Conservation (phyloP, 2,888 invertebrate species). For the Nezara viridula region DNA sequence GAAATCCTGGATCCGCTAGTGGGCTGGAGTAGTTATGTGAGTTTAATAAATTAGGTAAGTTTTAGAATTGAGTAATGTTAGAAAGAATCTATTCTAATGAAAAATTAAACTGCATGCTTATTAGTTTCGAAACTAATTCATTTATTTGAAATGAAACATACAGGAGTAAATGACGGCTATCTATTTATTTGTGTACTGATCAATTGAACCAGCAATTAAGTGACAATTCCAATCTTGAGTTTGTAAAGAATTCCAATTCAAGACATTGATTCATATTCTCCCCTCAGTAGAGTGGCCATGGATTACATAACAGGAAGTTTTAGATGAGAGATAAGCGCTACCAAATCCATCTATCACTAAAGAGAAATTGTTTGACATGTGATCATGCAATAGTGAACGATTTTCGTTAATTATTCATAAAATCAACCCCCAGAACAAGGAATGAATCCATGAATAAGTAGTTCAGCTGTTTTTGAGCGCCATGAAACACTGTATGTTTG, state of each 20-base stretch:
- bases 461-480: background rate
- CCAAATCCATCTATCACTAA: slow-evolving; percentile 50
- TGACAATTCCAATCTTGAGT: background rate
- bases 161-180: too few relatives aligned
- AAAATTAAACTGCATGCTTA: background rate
- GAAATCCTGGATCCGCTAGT: too few relatives aligned
- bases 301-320: slow-evolving; percentile 48
- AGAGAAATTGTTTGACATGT: slow-evolving; percentile 10
- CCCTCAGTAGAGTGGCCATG: slow-evolving; percentile 23
- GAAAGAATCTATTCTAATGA: background rate
- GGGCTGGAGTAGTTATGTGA: too few relatives aligned
- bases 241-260: background rate
- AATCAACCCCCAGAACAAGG: background rate
- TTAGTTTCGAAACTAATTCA: background rate
- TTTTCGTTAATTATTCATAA: background rate
- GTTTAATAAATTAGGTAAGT: too few relatives aligned
- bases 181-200: too few relatives aligned
- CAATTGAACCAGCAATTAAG: background rate
- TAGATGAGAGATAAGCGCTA: slow-evolving; percentile 58
- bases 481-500: background rate
- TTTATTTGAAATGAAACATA: background rate
- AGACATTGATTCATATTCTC: slow-evolving; percentile 27
- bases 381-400: background rate
- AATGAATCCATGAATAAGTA: background rate
- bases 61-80: background rate